Percentiles rank a stretch among this genome's conserved stretches.
Evolutionary conservation across 2,797 vertebrate genomes (phyloP).

Genomic region (Orestias chungarensis): DNA sequence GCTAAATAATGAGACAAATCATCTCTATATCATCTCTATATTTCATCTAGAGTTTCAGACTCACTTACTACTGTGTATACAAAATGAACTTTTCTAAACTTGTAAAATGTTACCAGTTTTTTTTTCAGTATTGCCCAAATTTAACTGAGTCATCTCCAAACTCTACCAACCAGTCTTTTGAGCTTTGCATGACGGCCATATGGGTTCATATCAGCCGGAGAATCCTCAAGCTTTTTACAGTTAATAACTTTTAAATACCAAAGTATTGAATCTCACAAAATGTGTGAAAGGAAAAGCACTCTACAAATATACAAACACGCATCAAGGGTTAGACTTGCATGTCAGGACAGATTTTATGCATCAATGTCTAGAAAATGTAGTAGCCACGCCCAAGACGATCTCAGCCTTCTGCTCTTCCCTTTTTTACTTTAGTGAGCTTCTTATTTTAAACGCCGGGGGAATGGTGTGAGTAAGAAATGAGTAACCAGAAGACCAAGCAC

Average conservation of each 20-base stretch:
- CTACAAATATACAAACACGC: not conserved
- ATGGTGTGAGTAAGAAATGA: conserved; percentile 56
- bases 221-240: not conserved
- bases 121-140: not conserved
- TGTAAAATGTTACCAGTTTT: too few relatives aligned
- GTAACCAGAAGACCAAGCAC: conserved; percentile 24
- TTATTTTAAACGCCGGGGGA: conserved; percentile 37
- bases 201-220: not conserved
- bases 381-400: conserved; percentile 47
- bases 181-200: not conserved
- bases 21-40: too few relatives aligned
- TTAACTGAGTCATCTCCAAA: not conserved
- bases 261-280: not conserved
- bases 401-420: conserved; percentile 25
- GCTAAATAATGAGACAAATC: too few relatives aligned
- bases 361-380: conserved; percentile 1
- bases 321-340: not conserved
- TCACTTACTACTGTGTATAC: too few relatives aligned
- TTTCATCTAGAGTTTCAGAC: too few relatives aligned
- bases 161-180: too few relatives aligned
- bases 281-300: too few relatives aligned
- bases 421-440: conserved; percentile 34
- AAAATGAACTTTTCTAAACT: too few relatives aligned
- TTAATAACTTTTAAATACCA: not conserved
- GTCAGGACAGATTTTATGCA: conserved; percentile 7